A percentile compares a stretch with the other conserved stretches of the same genome.
These are phyloP conservation scores for Tauraco erythrolophus DNA, from an alignment of 2,113 vertebrate genomes.

Conservation along the genomic window DNA sequence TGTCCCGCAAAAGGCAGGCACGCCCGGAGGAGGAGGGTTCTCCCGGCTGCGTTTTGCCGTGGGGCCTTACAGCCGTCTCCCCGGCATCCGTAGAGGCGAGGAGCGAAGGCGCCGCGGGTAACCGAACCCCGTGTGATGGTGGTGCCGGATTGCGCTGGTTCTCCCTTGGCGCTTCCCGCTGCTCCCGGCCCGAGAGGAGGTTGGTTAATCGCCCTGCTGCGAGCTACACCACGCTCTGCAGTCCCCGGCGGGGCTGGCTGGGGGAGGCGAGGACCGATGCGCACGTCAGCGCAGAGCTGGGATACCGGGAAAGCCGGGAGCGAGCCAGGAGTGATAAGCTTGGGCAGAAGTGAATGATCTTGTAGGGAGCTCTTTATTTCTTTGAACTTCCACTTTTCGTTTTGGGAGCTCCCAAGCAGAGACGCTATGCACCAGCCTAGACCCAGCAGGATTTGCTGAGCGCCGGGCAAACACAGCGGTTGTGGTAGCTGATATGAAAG, in stretches of 20 bases:
- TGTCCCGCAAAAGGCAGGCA: too few relatives aligned
- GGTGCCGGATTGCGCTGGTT: not conserved
- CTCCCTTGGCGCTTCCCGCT: not conserved
- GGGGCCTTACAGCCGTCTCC: not conserved
- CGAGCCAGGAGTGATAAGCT: fast-evolving
- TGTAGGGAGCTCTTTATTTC: fast-evolving
- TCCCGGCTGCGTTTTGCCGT: fast-evolving
- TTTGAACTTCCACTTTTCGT: fast-evolving
- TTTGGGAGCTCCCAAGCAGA: not conserved
- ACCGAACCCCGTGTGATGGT: fast-evolving
- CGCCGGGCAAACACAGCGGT: fast-evolving
- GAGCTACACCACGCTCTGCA: not conserved
- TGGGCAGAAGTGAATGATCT: not conserved
- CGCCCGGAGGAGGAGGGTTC: too few relatives aligned
- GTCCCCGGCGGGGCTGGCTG: not conserved
- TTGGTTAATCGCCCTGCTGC: not conserved
- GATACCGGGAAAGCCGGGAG: not conserved
- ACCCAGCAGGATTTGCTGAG: not conserved
- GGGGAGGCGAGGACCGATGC: fast-evolving
- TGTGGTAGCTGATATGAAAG: fast-evolving
- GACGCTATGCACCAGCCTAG: fast-evolving
- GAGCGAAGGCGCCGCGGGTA: not conserved
- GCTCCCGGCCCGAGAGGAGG: fast-evolving
- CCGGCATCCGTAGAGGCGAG: not conserved
- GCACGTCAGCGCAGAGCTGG: not conserved